These are phyloP conservation scores for Tragopan temminckii DNA, from an alignment of 2,797 vertebrate genomes.

Conservation along the genomic window DNA sequence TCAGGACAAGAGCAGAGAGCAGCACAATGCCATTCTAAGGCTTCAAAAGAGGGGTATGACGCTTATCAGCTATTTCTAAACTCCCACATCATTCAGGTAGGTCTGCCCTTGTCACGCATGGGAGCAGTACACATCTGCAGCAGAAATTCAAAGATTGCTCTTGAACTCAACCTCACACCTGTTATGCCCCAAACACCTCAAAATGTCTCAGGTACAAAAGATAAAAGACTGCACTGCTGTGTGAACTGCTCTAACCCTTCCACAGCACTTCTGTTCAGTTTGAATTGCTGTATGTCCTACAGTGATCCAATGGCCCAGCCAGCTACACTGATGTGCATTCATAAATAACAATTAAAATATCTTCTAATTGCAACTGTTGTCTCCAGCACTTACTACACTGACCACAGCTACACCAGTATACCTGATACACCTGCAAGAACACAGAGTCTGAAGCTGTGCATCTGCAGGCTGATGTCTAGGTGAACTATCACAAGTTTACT, in stretches of 20 bases:
- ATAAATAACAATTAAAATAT: background rate
- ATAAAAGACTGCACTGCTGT: background rate
- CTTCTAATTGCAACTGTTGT: background rate
- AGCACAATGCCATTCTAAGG: background rate
- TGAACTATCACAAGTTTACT: background rate
- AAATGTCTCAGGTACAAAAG: background rate
- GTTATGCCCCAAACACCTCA: background rate
- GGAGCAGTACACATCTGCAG: background rate
- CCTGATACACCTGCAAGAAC: background rate
- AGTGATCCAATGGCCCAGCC: background rate
- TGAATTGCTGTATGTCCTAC: background rate
- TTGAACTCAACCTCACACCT: background rate
- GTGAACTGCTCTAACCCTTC: conserved; percentile 1
- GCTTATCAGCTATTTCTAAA: conserved; percentile 4
- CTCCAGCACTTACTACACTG: background rate
- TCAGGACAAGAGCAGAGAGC: background rate
- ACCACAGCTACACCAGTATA: background rate
- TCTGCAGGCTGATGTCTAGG: background rate
- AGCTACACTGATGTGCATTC: background rate
- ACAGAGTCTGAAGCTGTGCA: background rate
- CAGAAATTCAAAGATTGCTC: conserved; percentile 14
- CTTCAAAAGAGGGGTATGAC: conserved; percentile 27
- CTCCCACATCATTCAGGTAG: background rate
- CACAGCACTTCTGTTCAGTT: background rate
- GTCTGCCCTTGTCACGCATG: background rate